Base-by-base conservation (phyloP, 2,888 invertebrate species). In the Dastarcus helophoroides region DNA sequence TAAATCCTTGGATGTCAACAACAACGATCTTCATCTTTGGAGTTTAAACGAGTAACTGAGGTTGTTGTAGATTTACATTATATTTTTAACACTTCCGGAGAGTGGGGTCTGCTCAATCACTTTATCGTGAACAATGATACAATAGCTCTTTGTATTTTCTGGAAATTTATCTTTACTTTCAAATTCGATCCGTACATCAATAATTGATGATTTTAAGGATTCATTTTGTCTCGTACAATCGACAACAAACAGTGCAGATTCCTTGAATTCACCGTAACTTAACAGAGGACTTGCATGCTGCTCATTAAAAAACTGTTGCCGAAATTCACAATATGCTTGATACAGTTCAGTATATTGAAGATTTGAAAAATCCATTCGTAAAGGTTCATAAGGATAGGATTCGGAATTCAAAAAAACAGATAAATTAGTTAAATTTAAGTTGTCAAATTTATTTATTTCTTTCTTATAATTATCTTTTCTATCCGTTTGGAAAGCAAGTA, bases 391-490 rank as follows among this genome's bases (percentile, higher is more conserved):
- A 7, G 19, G 19, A 19, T 19, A 19, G 8, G 7, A 19, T 19
- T 19, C 8, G 7, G 19, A 19, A 8, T 19, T 19, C 7, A 19
- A 8, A 7, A 7, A 8, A 7, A 19, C 7, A 7, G 7, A 7
- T 7, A 19, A 7, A 8, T 19, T 19, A 8, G 19, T 19, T 19
- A 19, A 7, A 24, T 24, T 9, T n/a, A 7, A 7, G 10, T 24
- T 8, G 10, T 24, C 24, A 9, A 24, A 24, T 24, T 24, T 9
- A 7, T 8, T n/a, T n/a, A 9, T 9, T 8, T 27, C 27, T 27
- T 27, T 27, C 6, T 12, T 21, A 10, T 7, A 7, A 7, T 21
- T 27, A 21, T 27, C 22, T 27, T 21, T 21, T 21, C 14, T 8
- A 8, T 21, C 27, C 8, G 7, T 24, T 7, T 24, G 24, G 10